Evolutionary conservation across 2,113 vertebrate genomes (phyloP).

Genomic region (Morone chrysops): DNA sequence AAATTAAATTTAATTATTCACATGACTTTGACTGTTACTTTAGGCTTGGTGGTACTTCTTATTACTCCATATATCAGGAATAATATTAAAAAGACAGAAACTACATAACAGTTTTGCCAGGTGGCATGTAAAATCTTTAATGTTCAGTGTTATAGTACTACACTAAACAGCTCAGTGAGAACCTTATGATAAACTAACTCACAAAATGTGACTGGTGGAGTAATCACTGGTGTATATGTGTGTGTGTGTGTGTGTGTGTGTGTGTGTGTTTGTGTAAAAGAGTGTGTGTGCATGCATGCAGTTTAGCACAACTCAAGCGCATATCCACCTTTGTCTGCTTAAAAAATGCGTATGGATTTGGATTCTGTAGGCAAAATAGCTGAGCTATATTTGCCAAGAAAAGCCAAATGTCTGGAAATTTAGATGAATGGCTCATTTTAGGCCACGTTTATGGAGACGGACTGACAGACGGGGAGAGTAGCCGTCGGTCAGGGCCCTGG

Average conservation of each 20-base stretch:
- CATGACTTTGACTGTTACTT: constrained; percentile 6
- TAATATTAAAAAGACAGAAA: constrained; percentile 11
- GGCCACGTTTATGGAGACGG: constrained; percentile 66
- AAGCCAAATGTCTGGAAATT: constrained; percentile 75
- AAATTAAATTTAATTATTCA: constrained; percentile 34
- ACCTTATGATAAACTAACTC: constrained; percentile 37
- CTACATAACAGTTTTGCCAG: constrained; percentile 35
- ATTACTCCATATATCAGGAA: constrained; percentile 23
- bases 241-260: background rate
- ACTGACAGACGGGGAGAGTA: constrained; percentile 75
- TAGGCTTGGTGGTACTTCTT: background rate
- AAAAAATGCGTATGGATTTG: constrained; percentile 63
- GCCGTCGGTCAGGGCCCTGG: constrained; percentile 73
- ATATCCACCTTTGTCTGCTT: constrained; percentile 62
- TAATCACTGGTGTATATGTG: background rate
- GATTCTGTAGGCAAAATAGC: constrained; percentile 59
- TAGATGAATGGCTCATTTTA: constrained; percentile 76
- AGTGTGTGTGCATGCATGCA: background rate
- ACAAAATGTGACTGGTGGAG: constrained; percentile 4
- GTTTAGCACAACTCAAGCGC: constrained; percentile 46
- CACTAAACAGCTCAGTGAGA: background rate
- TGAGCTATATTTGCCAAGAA: constrained; percentile 65
- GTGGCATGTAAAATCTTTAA: constrained; percentile 48
- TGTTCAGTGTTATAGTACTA: constrained; percentile 7
- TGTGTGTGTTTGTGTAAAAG: background rate